phyloP scores from a whole-genome alignment of 2,113 vertebrate species.

The Stomatorhinus ivindoensis region DNA sequence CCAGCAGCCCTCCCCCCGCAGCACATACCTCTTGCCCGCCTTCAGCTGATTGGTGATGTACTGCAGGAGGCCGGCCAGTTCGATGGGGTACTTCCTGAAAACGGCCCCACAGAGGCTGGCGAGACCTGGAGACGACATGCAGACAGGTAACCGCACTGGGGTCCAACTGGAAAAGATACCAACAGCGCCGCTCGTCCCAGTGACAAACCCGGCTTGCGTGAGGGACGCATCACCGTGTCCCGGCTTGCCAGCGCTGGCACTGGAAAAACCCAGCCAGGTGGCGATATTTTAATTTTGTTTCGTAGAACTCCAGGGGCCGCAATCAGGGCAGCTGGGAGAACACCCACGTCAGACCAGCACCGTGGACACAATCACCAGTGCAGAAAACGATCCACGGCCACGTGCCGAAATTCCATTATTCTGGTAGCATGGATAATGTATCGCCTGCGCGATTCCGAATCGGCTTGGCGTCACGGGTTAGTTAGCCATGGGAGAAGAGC shows the following conservation, averaged over 20 bases:
- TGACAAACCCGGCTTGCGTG: background rate
- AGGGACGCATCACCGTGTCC: background rate
- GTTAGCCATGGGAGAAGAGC: background rate
- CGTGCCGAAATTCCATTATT: background rate
- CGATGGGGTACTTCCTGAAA: conserved; percentile 96
- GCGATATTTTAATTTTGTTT: background rate
- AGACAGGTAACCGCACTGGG: background rate
- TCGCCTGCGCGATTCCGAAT: background rate
- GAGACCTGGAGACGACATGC: conserved; percentile 58
- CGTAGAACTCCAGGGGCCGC: background rate
- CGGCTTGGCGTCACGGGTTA: background rate
- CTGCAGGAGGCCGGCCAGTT: conserved; percentile 91
- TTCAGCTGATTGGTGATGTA: conserved; percentile 98
- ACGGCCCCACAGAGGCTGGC: conserved; percentile 95
- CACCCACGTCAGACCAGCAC: background rate
- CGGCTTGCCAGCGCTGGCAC: background rate
- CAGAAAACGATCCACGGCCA: background rate
- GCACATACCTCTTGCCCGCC: conserved; percentile 84
- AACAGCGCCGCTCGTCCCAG: background rate
- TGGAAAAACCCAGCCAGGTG: background rate
- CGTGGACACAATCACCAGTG: background rate
- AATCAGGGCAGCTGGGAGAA: background rate
- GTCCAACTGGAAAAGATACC: background rate
- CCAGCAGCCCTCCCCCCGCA: background rate
- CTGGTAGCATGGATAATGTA: background rate